A percentile compares a stretch with the other conserved stretches of the same genome.
Evolutionary conservation across 2,113 vertebrate genomes (phyloP).

Genomic region (Cheirogaleus medius): DNA sequence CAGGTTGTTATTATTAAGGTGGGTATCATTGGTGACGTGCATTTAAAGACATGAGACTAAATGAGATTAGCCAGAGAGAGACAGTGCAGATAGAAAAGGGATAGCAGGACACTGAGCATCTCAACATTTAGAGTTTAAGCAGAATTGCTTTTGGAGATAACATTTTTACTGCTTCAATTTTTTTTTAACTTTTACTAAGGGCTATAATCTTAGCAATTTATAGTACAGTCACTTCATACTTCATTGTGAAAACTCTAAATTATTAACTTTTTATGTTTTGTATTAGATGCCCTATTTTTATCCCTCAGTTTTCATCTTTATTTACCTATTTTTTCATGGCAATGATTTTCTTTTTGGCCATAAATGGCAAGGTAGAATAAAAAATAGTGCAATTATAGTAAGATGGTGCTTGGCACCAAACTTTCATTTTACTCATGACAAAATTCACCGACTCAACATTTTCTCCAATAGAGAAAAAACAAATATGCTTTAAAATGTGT

Average conservation of each 20-base stretch:
- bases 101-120: fast-evolving
- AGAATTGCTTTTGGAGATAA: background rate
- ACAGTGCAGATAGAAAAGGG: background rate
- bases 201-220: background rate
- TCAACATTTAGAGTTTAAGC: background rate
- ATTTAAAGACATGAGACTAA: background rate
- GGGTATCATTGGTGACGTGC: background rate
- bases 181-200: background rate
- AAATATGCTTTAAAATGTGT: background rate
- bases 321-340: background rate
- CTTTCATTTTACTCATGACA: background rate
- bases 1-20: background rate
- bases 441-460: background rate
- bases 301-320: background rate
- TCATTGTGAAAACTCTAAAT: background rate
- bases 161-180: background rate
- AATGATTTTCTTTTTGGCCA: background rate
- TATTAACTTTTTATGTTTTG: background rate
- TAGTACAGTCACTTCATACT: background rate
- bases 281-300: background rate
- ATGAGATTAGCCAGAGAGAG: background rate
- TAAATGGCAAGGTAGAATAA: background rate
- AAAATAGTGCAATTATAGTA: background rate
- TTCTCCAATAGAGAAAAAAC: background rate
- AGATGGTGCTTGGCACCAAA: background rate